phyloP scores from a whole-genome alignment of 2,888 invertebrate genomes.

The Aethes cnicana region DNA sequence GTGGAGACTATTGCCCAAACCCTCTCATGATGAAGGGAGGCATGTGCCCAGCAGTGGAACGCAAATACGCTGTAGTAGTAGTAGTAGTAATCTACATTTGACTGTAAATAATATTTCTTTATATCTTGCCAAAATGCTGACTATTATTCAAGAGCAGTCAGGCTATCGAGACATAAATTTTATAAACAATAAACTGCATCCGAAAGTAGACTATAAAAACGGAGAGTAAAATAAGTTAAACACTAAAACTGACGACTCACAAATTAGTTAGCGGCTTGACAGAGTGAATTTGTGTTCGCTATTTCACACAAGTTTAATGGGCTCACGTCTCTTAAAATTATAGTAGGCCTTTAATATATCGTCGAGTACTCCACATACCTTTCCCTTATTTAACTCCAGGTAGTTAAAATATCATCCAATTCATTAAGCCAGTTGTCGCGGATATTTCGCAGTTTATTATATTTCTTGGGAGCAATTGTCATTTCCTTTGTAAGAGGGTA shows the following conservation, averaged over 20 bases:
- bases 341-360: conserved; percentile 27
- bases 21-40: too few species aligned
- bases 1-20: too few species aligned
- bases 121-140: too few species aligned
- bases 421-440: conserved; percentile 25
- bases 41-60: too few species aligned
- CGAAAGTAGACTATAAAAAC: conserved; percentile 27
- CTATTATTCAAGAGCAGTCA: conserved; percentile 42
- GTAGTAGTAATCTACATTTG: not conserved
- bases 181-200: conserved; percentile 41
- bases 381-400: conserved; percentile 8
- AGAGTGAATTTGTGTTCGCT: conserved; percentile 40
- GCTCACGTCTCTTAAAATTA: conserved; percentile 44
- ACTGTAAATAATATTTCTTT: too few species aligned
- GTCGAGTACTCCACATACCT: not conserved
- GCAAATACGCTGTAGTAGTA: too few species aligned
- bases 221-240: conserved; percentile 45
- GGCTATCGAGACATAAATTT: conserved; percentile 54
- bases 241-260: conserved; percentile 47
- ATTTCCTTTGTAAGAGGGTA: conserved; percentile 26
- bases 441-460: conserved; percentile 27
- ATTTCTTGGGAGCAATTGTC: conserved; percentile 21
- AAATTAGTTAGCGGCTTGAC: conserved; percentile 49
- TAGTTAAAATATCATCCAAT: conserved; percentile 26
- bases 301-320: conserved; percentile 52